Conservation (phyloP, 2,888 invertebrate genomes). For the Latrodectus elegans region DNA sequence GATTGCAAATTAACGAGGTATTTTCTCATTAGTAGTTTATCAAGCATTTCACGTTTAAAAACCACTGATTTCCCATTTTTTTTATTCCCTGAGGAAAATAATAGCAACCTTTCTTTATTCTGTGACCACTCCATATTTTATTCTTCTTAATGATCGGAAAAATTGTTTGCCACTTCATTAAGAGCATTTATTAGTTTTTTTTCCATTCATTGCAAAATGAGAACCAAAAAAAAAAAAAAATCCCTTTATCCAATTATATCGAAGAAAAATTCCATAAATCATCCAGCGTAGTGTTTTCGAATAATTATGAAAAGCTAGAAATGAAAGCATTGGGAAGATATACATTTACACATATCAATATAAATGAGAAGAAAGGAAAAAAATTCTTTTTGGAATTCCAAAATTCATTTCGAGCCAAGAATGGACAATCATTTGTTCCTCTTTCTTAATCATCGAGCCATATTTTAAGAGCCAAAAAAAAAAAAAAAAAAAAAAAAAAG, state of each 20-base stretch:
- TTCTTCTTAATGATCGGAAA: neutral
- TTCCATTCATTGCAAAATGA: too few species aligned
- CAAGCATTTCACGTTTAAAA: neutral
- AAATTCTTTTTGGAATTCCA: constrained; percentile 32
- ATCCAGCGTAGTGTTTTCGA: neutral
- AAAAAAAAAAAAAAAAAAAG: constrained; percentile 13
- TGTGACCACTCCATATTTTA: neutral
- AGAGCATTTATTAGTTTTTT: neutral
- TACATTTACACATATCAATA: constrained; percentile 25
- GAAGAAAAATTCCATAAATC: neutral
- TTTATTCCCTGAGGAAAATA: neutral
- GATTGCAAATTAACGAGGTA: neutral
- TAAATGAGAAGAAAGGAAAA: constrained; percentile 16
- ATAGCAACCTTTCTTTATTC: neutral
- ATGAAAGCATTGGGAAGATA: neutral
- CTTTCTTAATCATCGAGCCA: constrained; percentile 30
- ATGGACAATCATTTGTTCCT: constrained; percentile 35
- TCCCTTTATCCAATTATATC: neutral
- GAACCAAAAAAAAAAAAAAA: neutral
- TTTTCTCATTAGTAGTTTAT: neutral
- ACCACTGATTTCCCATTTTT: neutral
- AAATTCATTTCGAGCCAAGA: constrained; percentile 38
- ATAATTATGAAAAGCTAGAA: neutral
- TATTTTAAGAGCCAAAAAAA: constrained; percentile 18
- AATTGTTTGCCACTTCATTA: constrained; percentile 9